Conservation (phyloP, 1,140 invertebrate genomes). For the Caenorhabditis brenneri region DNA sequence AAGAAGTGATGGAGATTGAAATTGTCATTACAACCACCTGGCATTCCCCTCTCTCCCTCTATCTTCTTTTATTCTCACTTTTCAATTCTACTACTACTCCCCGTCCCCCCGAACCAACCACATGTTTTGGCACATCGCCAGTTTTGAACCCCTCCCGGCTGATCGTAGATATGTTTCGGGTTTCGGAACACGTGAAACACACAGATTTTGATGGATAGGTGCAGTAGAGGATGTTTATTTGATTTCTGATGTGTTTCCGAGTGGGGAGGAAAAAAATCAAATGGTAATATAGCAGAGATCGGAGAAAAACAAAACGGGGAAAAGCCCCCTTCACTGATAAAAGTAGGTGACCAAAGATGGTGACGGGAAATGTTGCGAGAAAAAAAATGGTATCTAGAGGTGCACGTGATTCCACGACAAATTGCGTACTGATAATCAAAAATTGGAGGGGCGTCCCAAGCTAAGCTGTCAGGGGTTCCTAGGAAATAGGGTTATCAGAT, state of each 20-base stretch:
- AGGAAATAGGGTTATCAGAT: no score
- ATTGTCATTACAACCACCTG: constrained; percentile 42
- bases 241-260: not conserved
- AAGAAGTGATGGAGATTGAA: constrained; percentile 1
- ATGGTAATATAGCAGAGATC: not conserved
- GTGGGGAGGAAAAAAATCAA: not conserved
- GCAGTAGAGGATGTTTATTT: not conserved
- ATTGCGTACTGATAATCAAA: no score
- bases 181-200: constrained; percentile 7
- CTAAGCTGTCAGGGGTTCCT: no score
- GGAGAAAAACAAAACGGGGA: not conserved
- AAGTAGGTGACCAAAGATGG: constrained; percentile 19
- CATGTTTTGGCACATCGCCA: constrained; percentile 36
- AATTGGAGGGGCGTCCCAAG: no score
- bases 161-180: not conserved
- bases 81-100: not conserved
- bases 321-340: constrained; percentile 5
- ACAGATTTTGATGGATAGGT: not conserved
- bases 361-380: not conserved
- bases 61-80: constrained; percentile 22
- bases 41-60: not conserved
- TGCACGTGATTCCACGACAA: not conserved
- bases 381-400: not conserved
- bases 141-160: not conserved
- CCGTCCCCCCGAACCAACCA: not conserved